phyloP scores from a whole-genome alignment of 2,113 vertebrate species.

The Tyrannus savana region DNA sequence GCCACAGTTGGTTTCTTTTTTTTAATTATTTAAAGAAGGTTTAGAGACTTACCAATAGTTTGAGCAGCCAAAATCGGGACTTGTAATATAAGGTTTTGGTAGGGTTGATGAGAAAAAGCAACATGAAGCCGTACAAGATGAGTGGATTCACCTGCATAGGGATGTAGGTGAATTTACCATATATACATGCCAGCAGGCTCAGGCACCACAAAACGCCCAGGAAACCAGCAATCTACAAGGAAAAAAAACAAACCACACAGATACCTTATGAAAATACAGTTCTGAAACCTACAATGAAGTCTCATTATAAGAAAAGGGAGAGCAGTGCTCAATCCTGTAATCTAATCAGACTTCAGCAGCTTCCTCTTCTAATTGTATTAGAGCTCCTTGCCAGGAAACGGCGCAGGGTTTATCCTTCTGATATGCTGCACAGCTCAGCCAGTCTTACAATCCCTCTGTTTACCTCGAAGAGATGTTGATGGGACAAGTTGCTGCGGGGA shows the following conservation, averaged over 20 bases:
- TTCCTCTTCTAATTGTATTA: constrained; percentile 55
- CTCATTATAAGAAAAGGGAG: constrained; percentile 42
- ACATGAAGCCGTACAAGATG: constrained; percentile 93
- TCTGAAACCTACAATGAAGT: neutral
- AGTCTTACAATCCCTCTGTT: neutral
- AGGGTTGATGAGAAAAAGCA: constrained; percentile 96
- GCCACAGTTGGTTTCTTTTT: neutral
- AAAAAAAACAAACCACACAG: neutral
- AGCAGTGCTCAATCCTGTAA: constrained; percentile 37
- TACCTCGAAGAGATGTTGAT: constrained; percentile 98
- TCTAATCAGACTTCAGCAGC: constrained; percentile 56
- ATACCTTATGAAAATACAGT: constrained; percentile 10
- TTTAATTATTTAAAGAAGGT: neutral
- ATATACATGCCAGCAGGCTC: constrained; percentile 95
- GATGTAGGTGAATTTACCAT: constrained; percentile 82
- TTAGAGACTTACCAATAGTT: constrained; percentile 89
- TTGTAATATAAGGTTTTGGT: constrained; percentile 98
- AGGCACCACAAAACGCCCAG: constrained; percentile 96
- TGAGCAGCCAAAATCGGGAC: constrained; percentile 98
- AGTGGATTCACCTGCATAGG: constrained; percentile 96
- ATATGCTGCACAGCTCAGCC: neutral
- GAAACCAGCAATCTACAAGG: constrained; percentile 92
- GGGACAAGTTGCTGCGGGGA: constrained; percentile 93
- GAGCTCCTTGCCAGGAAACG: constrained; percentile 1
- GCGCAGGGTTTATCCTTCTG: neutral